Percentiles rank a stretch among this genome's conserved stretches.
Conservation (phyloP, 2,797 vertebrate species). For the Brachyalestes nurse region DNA sequence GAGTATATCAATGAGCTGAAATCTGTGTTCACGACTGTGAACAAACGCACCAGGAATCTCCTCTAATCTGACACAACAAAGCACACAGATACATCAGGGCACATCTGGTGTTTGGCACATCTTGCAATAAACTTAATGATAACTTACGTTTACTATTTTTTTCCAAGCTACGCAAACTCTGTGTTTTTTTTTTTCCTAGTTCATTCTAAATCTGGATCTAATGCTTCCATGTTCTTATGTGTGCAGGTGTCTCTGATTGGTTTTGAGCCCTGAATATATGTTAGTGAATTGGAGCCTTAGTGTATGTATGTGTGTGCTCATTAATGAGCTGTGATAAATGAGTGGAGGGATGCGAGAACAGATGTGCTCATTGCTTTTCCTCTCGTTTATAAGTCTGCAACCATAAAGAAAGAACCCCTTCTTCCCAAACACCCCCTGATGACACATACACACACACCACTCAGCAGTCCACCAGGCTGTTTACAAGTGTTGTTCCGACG, state of each 20-base stretch:
- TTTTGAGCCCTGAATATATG: conserved; percentile 25
- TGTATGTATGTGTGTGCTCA: conserved; percentile 46
- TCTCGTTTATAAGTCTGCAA: conserved; percentile 51
- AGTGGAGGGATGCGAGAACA: conserved; percentile 39
- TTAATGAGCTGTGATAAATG: conserved; percentile 57
- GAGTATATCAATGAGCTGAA: too few species aligned
- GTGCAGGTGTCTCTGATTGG: not conserved
- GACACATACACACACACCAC: conserved; percentile 17
- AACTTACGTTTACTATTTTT: too few species aligned
- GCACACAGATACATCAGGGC: too few species aligned
- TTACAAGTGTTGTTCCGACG: conserved; percentile 34
- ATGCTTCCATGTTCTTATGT: not conserved
- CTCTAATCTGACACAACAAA: too few species aligned
- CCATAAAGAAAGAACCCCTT: conserved; percentile 45
- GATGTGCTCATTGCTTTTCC: conserved; percentile 45
- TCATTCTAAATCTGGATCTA: not conserved
- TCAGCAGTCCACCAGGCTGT: conserved; percentile 20
- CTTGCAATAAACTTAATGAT: too few species aligned
- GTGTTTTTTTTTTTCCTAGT: too few species aligned
- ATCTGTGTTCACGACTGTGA: too few species aligned
- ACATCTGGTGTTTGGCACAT: too few species aligned
- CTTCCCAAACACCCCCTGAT: conserved; percentile 17
- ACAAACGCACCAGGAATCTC: too few species aligned
- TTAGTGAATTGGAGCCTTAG: conserved; percentile 8
- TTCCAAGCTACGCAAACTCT: too few species aligned